Conservation (phyloP, 1,140 invertebrate species). For the Gonioctena quinquepunctata region DNA sequence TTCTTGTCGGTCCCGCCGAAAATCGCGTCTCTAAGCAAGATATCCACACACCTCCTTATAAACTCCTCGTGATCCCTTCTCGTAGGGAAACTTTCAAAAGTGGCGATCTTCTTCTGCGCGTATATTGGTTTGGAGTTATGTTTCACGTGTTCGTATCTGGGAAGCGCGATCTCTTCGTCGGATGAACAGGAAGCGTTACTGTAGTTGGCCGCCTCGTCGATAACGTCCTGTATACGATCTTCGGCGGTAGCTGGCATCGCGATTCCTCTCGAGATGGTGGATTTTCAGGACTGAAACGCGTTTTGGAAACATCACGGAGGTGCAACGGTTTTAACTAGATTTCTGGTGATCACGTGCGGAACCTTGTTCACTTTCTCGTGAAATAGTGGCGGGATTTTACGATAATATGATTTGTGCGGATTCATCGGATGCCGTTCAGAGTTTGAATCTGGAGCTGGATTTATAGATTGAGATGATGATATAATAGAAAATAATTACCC, state of each 20-base stretch:
- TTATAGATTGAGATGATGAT: too few relatives aligned
- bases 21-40: constrained; percentile 73
- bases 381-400: neutral
- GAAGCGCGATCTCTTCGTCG: constrained; percentile 34
- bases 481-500: too few relatives aligned
- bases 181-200: constrained; percentile 40
- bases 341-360: neutral
- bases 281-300: constrained; percentile 35
- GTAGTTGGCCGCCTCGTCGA: constrained; percentile 35
- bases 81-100: constrained; percentile 59
- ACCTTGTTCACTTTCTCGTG: neutral
- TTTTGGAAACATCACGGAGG: neutral
- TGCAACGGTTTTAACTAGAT: neutral
- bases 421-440: too few relatives aligned
- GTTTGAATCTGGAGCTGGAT: too few relatives aligned
- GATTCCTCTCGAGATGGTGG: constrained; percentile 12
- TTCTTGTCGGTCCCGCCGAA: constrained; percentile 73
- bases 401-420: too few relatives aligned
- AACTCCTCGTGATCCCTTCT: constrained; percentile 71
- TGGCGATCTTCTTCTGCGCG: constrained; percentile 20
- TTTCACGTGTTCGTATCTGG: neutral
- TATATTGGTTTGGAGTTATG: neutral
- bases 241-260: constrained; percentile 39
- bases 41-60: constrained; percentile 68
- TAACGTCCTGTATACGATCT: constrained; percentile 14